Evolutionary conservation across 2,113 vertebrate genomes (phyloP).

Genomic region (Acrocephalus arundinaceus): DNA sequence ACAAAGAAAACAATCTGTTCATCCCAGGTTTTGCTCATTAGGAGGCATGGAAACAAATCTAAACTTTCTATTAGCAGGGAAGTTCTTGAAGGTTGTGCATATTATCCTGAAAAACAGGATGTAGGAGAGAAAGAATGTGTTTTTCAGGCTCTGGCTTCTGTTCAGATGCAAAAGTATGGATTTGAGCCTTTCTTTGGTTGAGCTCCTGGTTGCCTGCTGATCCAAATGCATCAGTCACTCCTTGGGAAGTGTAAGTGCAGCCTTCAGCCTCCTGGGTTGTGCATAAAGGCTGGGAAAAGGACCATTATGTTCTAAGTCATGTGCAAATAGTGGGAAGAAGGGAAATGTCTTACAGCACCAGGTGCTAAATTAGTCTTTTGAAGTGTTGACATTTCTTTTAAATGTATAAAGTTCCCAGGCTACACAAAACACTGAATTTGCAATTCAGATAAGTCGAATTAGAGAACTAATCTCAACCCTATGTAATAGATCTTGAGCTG

Average conservation of each 20-base stretch:
- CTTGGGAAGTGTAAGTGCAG: not conserved
- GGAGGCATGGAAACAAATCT: not conserved
- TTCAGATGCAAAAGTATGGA: not conserved
- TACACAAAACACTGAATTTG: slow-evolving; percentile 24
- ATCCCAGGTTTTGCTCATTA: not conserved
- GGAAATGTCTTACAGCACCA: not conserved
- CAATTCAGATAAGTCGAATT: slow-evolving; percentile 17
- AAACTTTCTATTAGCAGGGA: not conserved
- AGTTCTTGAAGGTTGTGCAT: not conserved
- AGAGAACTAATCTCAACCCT: slow-evolving; percentile 7
- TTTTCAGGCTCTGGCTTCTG: not conserved
- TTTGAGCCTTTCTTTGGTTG: not conserved
- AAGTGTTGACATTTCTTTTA: slow-evolving; percentile 33
- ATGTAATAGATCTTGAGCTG: slow-evolving; percentile 15
- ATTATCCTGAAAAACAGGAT: not conserved
- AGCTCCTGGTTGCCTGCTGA: not conserved
- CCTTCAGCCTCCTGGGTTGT: not conserved
- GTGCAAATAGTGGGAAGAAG: not conserved
- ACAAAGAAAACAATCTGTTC: not conserved
- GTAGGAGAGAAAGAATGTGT: not conserved
- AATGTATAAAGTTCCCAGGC: not conserved
- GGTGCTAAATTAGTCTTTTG: slow-evolving; percentile 27
- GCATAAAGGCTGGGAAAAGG: not conserved
- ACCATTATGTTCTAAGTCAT: not conserved
- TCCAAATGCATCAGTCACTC: not conserved